A percentile compares a stretch with the other conserved stretches of the same genome.
phyloP scores from a whole-genome alignment of 2,113 vertebrate species.

The Falcunculus frontatus region DNA sequence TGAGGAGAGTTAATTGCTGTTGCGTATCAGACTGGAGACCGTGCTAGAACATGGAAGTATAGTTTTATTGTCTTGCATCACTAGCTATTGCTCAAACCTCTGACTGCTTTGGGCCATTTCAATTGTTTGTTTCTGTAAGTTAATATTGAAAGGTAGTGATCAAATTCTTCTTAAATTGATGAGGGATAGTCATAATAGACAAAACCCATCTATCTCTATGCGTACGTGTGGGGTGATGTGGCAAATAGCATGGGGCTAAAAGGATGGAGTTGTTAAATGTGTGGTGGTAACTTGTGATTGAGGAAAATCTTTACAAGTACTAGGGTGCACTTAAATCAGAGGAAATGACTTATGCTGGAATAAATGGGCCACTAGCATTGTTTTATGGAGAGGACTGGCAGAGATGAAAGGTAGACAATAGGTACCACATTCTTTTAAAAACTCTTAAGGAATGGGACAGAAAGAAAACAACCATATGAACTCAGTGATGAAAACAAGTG shows the following conservation, averaged over 20 bases:
- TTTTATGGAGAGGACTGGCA: not conserved
- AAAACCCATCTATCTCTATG: fast-evolving
- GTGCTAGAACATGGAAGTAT: not conserved
- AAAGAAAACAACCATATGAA: not conserved
- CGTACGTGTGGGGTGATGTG: not conserved
- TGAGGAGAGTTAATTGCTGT: not conserved
- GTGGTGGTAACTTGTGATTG: not conserved
- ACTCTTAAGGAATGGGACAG: fast-evolving
- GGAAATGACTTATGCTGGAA: not conserved
- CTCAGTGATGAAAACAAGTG: not conserved
- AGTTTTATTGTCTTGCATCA: not conserved
- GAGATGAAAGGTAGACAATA: not conserved
- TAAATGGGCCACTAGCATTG: not conserved
- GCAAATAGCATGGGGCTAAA: not conserved
- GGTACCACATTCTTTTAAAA: not conserved
- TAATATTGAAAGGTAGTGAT: not conserved
- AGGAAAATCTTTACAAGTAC: not conserved
- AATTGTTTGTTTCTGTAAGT: not conserved
- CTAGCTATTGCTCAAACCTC: not conserved
- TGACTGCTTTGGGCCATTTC: not conserved
- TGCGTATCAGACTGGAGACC: fast-evolving
- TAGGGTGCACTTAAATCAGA: not conserved
- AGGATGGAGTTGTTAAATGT: not conserved
- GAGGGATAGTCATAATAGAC: not conserved
- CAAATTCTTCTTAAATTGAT: not conserved